phyloP scores from a whole-genome alignment of 2,113 vertebrate genomes.

The Lophochroa leadbeateri region DNA sequence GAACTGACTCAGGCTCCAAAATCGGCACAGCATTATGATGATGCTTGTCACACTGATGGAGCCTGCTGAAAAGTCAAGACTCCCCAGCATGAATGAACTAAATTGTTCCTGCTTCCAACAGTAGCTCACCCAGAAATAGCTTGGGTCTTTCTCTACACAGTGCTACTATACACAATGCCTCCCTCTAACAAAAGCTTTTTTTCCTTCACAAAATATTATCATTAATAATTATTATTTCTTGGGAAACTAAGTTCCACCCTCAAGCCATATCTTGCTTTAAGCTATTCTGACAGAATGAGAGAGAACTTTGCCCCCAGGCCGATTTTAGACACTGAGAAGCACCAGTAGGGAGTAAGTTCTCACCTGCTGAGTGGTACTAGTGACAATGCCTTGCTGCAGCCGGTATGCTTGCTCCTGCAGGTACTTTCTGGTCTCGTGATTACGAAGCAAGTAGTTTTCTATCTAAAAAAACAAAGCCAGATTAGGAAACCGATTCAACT shows the following conservation, averaged over 20 bases:
- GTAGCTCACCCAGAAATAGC: background rate
- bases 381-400: conserved; percentile 95
- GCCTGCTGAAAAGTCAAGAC: background rate
- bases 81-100: background rate
- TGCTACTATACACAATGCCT: background rate
- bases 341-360: background rate
- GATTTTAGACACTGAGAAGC: background rate
- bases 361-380: conserved; percentile 96
- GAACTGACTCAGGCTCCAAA: background rate
- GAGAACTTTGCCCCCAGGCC: background rate
- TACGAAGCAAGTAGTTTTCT: conserved; percentile 95
- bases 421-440: conserved; percentile 95
- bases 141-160: background rate
- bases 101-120: background rate
- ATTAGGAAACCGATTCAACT: background rate
- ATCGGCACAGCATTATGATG: background rate
- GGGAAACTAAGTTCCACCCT: background rate
- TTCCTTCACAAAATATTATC: background rate
- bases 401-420: conserved; percentile 95
- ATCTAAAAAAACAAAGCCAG: conserved; percentile 79
- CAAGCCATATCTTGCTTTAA: background rate
- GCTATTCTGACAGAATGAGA: background rate
- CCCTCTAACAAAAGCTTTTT: background rate
- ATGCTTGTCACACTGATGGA: background rate
- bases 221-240: background rate